A percentile compares a stretch with the other conserved stretches of the same genome.
phyloP scores from a whole-genome alignment of 1,140 invertebrate genomes.

The Ridgeia piscesae region DNA sequence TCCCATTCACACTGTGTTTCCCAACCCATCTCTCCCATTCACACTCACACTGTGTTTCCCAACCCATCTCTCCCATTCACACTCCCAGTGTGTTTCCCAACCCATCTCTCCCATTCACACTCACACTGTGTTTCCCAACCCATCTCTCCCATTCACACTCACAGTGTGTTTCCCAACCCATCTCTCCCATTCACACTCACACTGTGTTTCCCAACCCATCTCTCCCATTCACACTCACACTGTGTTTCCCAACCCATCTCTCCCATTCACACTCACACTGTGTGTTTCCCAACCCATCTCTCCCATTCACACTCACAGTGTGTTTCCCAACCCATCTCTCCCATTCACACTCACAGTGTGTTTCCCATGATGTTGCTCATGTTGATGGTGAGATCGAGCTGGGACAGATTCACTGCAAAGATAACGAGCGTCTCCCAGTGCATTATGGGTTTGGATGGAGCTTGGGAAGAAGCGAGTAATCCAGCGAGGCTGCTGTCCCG shows the following conservation, averaged over 20 bases:
- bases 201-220: background rate
- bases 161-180: background rate
- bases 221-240: background rate
- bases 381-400: constrained; percentile 95
- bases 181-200: background rate
- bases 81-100: constrained; percentile 24
- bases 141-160: background rate
- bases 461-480: background rate
- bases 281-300: background rate
- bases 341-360: constrained; percentile 68
- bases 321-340: background rate
- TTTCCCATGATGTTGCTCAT: constrained; percentile 99
- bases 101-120: background rate
- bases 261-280: background rate
- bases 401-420: constrained; percentile 93
- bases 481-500: background rate
- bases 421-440: constrained; percentile 91
- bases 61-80: background rate
- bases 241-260: background rate
- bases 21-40: background rate
- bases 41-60: background rate
- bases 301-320: background rate
- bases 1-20: background rate
- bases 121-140: background rate
- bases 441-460: constrained; percentile 11